Base-by-base conservation (phyloP, 2,113 vertebrate genomes). In the Brachypteracias leptosomus region DNA sequence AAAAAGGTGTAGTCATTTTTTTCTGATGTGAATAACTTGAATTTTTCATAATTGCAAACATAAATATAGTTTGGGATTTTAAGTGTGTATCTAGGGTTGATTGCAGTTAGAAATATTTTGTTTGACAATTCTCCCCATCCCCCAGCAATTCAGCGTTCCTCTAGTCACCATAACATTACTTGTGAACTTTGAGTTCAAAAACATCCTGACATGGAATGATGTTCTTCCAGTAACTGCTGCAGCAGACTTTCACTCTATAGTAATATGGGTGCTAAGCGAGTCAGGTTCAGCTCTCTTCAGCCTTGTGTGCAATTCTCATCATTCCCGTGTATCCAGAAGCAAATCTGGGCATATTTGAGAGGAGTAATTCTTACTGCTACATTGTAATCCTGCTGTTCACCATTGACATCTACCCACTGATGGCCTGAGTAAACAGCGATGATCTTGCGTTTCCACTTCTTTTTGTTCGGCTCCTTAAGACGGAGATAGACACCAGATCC, bases 281-380 rank as follows among this genome's bases (percentile, higher is more conserved):
- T 35, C n/a, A 12, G 5, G 6, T 20, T 51, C 10, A 3, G 79
- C 33, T 33, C 49, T 44, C 57, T 71, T 98, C 94, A 99, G 88
- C 98, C 98, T 16, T 93, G 97, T 22, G 97, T 93, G 79, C 99
- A 99, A 74, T 94, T 93, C 52, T 97, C 98, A 3, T 98, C 98
- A 54, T 99, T 98, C 13, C 99, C 99, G 6, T 99, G 98, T 94
- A 99, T 97, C 99, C 99, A 99, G 97, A 98, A 98, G 96, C 99
- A 99, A 96, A 99, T 99, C 97, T 99, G 99, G 54, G 99, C 99
- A 6, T 99, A 99, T 96, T 99, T 99, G 57, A 99, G 98, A 10
- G 99, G 99, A 3, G 99, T 99, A 95, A 99, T 99, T 97, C 99
- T 98, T 61, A 99, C 99, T 0, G 99, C 99, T 80, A 99, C 99